A percentile compares a stretch with the other conserved stretches of the same genome.
Evolutionary conservation across 2,797 vertebrate genomes (phyloP).

Genomic region (Tachyglossus aculeatus): DNA sequence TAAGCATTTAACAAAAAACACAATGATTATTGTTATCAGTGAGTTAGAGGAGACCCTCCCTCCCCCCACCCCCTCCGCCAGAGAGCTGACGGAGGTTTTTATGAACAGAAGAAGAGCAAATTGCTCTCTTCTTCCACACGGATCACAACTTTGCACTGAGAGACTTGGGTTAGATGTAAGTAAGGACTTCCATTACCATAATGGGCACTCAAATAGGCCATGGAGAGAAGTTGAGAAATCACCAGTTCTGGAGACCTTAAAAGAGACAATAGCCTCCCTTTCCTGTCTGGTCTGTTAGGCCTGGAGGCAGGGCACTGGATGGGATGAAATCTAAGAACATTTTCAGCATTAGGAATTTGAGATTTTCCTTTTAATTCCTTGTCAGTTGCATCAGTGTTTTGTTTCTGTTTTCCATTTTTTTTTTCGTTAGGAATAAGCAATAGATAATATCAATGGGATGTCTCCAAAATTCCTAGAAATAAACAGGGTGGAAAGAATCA

Average conservation of each 20-base stretch:
- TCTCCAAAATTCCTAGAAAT: slow-evolving; percentile 28
- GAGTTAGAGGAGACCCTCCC: no score
- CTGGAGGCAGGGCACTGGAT: not conserved
- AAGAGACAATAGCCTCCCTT: not conserved
- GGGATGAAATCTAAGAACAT: not conserved
- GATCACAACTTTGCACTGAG: not conserved
- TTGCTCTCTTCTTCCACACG: no score
- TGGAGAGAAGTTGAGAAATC: not conserved
- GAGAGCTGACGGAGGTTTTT: no score
- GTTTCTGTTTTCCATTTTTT: not conserved
- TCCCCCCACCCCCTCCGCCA: no score
- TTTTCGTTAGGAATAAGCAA: not conserved
- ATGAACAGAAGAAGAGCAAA: no score
- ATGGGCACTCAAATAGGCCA: not conserved
- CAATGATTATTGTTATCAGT: no score
- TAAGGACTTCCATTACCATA: not conserved
- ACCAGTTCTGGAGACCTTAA: not conserved
- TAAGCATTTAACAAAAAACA: no score
- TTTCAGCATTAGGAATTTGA: no score
- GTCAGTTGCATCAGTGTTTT: not conserved
- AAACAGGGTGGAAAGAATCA: slow-evolving; percentile 26
- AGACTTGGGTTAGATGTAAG: not conserved
- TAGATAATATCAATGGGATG: slow-evolving; percentile 1
- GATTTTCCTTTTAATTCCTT: no score
- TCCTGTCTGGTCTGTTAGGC: not conserved